These are phyloP conservation scores for Caenorhabditis imperialis DNA, from an alignment of 2,888 invertebrate species.

Conservation along the genomic window DNA sequence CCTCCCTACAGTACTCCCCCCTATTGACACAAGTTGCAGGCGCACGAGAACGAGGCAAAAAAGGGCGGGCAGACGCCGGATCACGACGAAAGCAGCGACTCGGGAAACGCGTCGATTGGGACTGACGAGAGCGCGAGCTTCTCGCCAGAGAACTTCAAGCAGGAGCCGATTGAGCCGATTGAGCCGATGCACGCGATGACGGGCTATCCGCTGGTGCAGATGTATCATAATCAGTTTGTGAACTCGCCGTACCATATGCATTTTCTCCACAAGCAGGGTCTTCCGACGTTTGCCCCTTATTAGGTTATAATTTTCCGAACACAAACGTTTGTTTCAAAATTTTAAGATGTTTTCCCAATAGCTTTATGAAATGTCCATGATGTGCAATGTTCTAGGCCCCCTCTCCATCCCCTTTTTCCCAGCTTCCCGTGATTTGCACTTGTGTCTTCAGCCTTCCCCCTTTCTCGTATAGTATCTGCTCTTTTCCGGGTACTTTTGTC, in stretches of 20 bases:
- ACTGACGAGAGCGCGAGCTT: slow-evolving; percentile 40
- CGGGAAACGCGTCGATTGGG: slow-evolving; percentile 67
- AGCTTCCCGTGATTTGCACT: not conserved
- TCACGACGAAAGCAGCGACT: slow-evolving; percentile 66
- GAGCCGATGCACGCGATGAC: slow-evolving; percentile 13
- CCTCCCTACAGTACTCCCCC: not conserved
- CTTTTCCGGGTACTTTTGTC: slow-evolving; percentile 52
- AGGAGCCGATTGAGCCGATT: too few species aligned
- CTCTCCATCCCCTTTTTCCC: not conserved
- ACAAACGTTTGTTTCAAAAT: slow-evolving; percentile 8
- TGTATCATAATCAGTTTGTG: slow-evolving; percentile 29
- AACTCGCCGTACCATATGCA: not conserved
- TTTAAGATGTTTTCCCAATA: not conserved
- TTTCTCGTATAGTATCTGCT: slow-evolving; percentile 27
- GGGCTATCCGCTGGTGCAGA: slow-evolving; percentile 21
- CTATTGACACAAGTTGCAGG: slow-evolving; percentile 37
- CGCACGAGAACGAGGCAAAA: slow-evolving; percentile 49
- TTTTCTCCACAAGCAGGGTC: not conserved
- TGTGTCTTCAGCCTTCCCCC: not conserved
- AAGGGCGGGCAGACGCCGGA: slow-evolving; percentile 48
- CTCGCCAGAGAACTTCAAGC: slow-evolving; percentile 43
- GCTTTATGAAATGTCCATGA: slow-evolving; percentile 8
- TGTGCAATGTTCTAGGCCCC: slow-evolving; percentile 29
- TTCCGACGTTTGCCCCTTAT: too few species aligned
- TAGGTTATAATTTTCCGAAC: not conserved